Evolutionary conservation across 2,113 vertebrate species (phyloP).

Genomic region (Tricholaema leucomelas): DNA sequence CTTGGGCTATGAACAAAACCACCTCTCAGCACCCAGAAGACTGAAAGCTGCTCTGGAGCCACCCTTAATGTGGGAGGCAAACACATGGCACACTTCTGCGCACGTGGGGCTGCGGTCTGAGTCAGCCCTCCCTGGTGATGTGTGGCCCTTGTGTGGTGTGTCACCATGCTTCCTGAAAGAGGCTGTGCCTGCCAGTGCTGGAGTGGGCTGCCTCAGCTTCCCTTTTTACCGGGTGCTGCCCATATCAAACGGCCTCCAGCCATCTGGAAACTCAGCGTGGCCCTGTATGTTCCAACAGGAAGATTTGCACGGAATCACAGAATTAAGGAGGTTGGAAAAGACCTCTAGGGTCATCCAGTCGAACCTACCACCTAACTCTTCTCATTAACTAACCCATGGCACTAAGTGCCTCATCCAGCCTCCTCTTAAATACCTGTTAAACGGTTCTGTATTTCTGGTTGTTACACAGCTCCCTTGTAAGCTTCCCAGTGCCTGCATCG

Average conservation of each 20-base stretch:
- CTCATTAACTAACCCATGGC: no score
- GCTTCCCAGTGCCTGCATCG: background rate
- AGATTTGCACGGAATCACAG: background rate
- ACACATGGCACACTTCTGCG: background rate
- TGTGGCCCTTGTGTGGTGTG: background rate
- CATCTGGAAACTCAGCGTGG: background rate
- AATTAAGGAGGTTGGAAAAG: no score
- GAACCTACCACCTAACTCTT: no score
- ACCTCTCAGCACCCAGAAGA: background rate
- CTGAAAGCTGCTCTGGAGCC: slow-evolving; percentile 24
- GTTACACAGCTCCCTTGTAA: background rate
- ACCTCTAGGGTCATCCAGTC: no score
- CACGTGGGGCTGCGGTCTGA: background rate
- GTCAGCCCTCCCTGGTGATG: background rate
- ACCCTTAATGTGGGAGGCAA: background rate
- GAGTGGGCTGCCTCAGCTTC: background rate
- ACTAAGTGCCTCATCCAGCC: no score
- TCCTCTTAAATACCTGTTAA: background rate
- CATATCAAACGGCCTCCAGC: background rate
- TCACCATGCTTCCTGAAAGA: background rate
- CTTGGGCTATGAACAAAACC: background rate
- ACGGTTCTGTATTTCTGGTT: background rate
- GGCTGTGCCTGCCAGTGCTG: accelerated
- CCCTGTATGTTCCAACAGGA: background rate
- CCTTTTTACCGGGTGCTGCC: background rate